Evolutionary conservation across 2,888 invertebrate genomes (phyloP), one percentile per base, ranked within the genome.

Genomic region (Colletes collaris): DNA sequence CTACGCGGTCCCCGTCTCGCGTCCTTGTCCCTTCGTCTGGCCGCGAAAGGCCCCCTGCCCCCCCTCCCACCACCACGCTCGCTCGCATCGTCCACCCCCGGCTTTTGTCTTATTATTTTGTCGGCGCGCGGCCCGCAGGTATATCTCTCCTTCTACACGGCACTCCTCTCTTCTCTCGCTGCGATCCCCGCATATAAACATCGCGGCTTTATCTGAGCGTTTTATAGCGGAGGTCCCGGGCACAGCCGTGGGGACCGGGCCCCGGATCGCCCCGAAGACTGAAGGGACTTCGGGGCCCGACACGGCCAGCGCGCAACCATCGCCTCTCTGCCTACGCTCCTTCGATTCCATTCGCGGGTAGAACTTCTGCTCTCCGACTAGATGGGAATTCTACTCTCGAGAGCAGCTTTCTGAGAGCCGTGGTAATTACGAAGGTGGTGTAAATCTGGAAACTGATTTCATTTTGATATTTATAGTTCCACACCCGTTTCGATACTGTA

Each of bases 101-200:
- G 82, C 86, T 89, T 90, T 90, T 90, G 90, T 90, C 90, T 90
- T 90, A 89, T 89, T 90, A 90, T 90, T 90, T 90, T 88, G 87
- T 87, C 86, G 86, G 86, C 85, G 83, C 67, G 79, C 79, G 81
- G 81, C 73, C 84, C 64, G 73, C 84, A 86, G 83, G 85, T 86
- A 85, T 84, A 81, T 85, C 83, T 86, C 74, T 82, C 76, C 80
- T 65, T 82, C 78, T 79, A 79, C 81, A 71, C 73, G 84, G 84
- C 85, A 73, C 82, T 83, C 83, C 80, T 85, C 70, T 84, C 79
- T 83, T 53, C 69, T 71, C 73, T 78, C 79, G 81, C 79, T 69
- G 73, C 81, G 82, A 83, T 87, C 84, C 86, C 82, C 86, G 87
- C 90, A 90, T 91, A 90, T 92, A 92, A 92, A 92, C 89, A 90